Percentiles rank a stretch among this genome's conserved stretches.
These are phyloP conservation scores for Aphidius ervi DNA, from an alignment of 1,140 invertebrate genomes.

Conservation along the genomic window DNA sequence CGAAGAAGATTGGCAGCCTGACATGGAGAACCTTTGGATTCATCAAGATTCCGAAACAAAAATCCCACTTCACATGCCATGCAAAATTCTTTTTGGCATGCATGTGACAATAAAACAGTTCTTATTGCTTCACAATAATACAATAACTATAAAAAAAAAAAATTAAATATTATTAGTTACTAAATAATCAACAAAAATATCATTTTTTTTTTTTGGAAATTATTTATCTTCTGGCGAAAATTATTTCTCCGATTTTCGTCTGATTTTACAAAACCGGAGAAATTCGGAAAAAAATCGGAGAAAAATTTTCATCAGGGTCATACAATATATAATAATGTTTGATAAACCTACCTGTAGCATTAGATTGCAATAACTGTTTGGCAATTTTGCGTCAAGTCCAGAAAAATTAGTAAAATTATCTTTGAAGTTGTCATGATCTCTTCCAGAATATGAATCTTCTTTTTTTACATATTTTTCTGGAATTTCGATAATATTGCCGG, in stretches of 20 bases:
- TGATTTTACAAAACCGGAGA: no score
- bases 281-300: no score
- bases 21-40: conserved; percentile 65
- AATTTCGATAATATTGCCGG: conserved; percentile 62
- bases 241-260: no score
- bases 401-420: conserved; percentile 86
- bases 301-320: no score
- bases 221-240: no score
- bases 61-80: conserved; percentile 86
- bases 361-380: conserved; percentile 93
- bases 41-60: conserved; percentile 89
- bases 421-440: conserved; percentile 83
- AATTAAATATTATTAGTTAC: background rate
- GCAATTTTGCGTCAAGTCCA: conserved; percentile 84
- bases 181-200: background rate
- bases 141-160: conserved; percentile 60
- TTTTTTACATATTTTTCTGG: conserved; percentile 83
- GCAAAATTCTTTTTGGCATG: conserved; percentile 87
- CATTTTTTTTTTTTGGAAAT: background rate
- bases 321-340: no score
- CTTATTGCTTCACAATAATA: conserved; percentile 72
- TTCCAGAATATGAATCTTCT: conserved; percentile 83
- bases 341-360: conserved; percentile 78
- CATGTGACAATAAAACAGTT: conserved; percentile 69
- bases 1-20: conserved; percentile 81